These are phyloP conservation scores for Centropyge bicolor DNA, from an alignment of 2,797 vertebrate genomes.

Conservation along the genomic window DNA sequence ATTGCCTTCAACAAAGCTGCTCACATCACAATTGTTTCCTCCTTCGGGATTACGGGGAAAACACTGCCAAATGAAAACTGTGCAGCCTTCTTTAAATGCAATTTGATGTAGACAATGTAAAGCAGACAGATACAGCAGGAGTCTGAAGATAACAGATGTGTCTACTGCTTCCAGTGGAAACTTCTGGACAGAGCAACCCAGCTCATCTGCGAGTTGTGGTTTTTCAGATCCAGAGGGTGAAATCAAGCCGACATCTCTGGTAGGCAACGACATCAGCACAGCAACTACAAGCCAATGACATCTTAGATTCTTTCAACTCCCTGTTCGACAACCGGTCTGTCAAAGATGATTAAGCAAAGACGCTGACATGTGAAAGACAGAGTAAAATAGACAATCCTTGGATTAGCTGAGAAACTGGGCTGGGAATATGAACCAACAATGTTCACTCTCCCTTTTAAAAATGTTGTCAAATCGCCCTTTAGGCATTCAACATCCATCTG, in stretches of 20 bases:
- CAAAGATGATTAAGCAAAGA: constrained; percentile 27
- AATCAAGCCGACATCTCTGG: constrained; percentile 69
- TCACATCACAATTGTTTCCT: constrained; percentile 36
- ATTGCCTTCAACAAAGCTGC: constrained; percentile 35
- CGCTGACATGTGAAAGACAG: constrained; percentile 31
- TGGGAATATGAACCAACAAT: constrained; percentile 13
- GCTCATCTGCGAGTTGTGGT: constrained; percentile 67
- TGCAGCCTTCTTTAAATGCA: constrained; percentile 31
- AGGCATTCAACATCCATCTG: not conserved
- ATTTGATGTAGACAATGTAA: constrained; percentile 42
- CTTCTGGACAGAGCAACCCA: constrained; percentile 48
- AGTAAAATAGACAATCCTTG: constrained; percentile 13
- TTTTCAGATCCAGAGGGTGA: constrained; percentile 60
- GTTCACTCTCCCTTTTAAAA: not conserved
- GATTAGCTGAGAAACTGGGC: constrained; percentile 7
- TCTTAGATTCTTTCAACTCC: constrained; percentile 62
- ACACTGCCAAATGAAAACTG: constrained; percentile 27
- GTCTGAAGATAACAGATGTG: constrained; percentile 63
- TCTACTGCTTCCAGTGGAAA: constrained; percentile 64
- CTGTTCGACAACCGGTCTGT: constrained; percentile 47
- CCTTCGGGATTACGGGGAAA: constrained; percentile 36
- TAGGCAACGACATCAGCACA: constrained; percentile 56
- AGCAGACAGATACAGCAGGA: constrained; percentile 35
- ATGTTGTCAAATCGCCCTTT: constrained; percentile 8
- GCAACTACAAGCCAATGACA: constrained; percentile 63